Percentiles rank a stretch among this genome's conserved stretches.
Conservation (phyloP, 1,140 invertebrate species). For the Acromyrmex echinatior region DNA sequence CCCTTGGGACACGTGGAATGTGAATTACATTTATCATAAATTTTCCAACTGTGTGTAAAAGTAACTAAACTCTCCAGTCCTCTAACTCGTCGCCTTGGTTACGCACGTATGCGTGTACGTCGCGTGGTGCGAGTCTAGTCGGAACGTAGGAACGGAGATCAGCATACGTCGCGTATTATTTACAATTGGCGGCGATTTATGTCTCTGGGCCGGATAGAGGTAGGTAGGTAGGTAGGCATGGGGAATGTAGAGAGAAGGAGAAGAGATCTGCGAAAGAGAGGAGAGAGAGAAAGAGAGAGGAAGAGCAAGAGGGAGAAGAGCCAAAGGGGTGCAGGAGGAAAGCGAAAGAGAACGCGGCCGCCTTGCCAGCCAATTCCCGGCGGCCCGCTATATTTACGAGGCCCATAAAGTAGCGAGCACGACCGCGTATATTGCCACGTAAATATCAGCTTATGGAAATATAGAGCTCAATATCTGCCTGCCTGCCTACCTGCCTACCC, state of each 20-base stretch:
- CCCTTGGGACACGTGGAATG: no score
- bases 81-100: not conserved
- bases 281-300: constrained; percentile 15
- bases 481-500: constrained; percentile 67
- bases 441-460: constrained; percentile 88
- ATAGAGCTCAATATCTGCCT: constrained; percentile 88
- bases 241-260: constrained; percentile 13
- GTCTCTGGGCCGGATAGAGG: constrained; percentile 79
- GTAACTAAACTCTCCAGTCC: not conserved
- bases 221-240: constrained; percentile 66
- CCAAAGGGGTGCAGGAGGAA: constrained; percentile 34
- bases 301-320: constrained; percentile 4
- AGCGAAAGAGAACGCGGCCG: constrained; percentile 75
- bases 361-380: constrained; percentile 86
- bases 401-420: constrained; percentile 86
- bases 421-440: constrained; percentile 87
- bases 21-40: no score
- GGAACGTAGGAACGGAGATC: constrained; percentile 76
- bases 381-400: constrained; percentile 87
- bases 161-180: constrained; percentile 84
- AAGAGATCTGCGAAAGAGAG: constrained; percentile 40
- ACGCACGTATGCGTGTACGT: not conserved
- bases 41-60: not conserved
- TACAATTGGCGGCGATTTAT: constrained; percentile 85
- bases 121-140: constrained; percentile 24